Conservation (phyloP, 2,888 invertebrate genomes). For the Sesia bembeciformis region DNA sequence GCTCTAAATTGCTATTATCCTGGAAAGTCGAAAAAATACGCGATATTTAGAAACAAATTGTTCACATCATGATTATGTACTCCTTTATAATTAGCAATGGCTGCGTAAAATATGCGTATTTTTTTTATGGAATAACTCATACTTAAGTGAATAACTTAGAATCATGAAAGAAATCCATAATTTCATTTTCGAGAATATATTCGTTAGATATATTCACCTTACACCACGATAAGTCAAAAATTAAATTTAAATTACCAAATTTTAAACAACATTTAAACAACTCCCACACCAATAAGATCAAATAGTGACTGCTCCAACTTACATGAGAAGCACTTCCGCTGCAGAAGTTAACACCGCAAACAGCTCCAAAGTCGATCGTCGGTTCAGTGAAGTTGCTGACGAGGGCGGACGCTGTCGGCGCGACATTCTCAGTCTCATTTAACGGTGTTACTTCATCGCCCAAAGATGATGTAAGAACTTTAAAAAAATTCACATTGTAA, state of each 20-base stretch:
- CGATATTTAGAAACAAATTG: no score
- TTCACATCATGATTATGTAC: no score
- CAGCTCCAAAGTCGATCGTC: conserved; percentile 63
- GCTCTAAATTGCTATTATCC: conserved; percentile 80
- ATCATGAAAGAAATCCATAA: no score
- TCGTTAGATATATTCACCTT: no score
- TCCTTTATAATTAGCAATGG: no score
- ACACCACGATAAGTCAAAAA: no score
- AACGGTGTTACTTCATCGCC: conserved; percentile 29
- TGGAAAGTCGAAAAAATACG: conserved; percentile 12
- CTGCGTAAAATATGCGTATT: no score
- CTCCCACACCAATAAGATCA: background rate
- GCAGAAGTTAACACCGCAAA: conserved; percentile 86
- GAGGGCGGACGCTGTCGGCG: conserved; percentile 18
- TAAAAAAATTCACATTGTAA: conserved; percentile 3
- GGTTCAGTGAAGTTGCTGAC: conserved; percentile 23
- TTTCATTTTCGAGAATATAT: no score
- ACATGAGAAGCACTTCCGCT: conserved; percentile 64
- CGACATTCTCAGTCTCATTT: conserved; percentile 24
- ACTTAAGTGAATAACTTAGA: no score
- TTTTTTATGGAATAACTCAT: background rate
- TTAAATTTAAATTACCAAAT: no score
- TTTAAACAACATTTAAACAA: no score
- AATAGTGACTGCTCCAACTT: conserved; percentile 5
- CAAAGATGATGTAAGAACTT: conserved; percentile 57